phyloP scores from a whole-genome alignment of 2,888 invertebrate genomes.

The Lochmaea crataegi region DNA sequence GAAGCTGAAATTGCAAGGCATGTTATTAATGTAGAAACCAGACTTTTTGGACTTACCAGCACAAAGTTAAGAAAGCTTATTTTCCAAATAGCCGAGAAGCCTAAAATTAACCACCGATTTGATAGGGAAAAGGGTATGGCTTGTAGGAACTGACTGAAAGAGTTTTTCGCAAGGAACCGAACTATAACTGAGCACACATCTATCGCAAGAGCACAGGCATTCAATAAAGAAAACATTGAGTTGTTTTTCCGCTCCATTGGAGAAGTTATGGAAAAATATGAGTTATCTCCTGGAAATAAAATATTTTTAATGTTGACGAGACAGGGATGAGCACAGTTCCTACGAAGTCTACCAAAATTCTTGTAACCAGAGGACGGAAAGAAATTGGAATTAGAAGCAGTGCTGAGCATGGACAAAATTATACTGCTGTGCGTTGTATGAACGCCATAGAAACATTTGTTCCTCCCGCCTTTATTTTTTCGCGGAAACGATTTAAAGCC shows the following conservation, averaged over 20 bases:
- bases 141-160: no score
- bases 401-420: slow-evolving; percentile 57
- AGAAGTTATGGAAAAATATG: slow-evolving; percentile 33
- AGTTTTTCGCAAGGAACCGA: slow-evolving; percentile 1
- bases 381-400: slow-evolving; percentile 57
- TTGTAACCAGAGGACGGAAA: slow-evolving; percentile 59
- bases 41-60: no score
- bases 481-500: slow-evolving; percentile 52
- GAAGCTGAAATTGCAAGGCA: no score
- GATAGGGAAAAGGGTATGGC: no score
- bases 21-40: no score
- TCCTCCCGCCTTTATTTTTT: slow-evolving; percentile 60
- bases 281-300: slow-evolving; percentile 37
- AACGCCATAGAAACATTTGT: slow-evolving; percentile 56
- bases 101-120: no score
- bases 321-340: slow-evolving; percentile 62
- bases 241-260: slow-evolving; percentile 29
- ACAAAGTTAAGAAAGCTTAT: no score
- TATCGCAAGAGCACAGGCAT: slow-evolving; percentile 34
- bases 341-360: slow-evolving; percentile 56
- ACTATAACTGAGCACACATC: slow-evolving; percentile 13
- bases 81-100: no score
- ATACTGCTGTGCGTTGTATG: slow-evolving; percentile 58
- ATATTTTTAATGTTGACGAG: slow-evolving; percentile 57
- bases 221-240: slow-evolving; percentile 32